Conservation (phyloP, 2,797 vertebrate genomes). For the Poecilia picta region DNA sequence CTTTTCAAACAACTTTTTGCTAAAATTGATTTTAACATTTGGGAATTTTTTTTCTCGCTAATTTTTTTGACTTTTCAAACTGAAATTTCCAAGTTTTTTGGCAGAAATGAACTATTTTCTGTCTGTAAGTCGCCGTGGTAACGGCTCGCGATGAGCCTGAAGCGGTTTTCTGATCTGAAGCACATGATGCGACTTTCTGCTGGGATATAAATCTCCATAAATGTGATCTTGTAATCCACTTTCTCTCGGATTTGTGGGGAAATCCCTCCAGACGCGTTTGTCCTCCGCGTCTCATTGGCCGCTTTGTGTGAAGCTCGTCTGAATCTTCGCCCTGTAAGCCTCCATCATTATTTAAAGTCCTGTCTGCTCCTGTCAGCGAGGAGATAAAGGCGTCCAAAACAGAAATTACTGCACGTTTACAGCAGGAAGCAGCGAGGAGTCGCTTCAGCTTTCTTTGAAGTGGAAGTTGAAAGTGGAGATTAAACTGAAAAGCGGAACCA, state of each 20-base stretch:
- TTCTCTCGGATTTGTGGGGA: slow-evolving; percentile 48
- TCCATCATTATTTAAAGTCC: slow-evolving; percentile 31
- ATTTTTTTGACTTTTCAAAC: too few relatives aligned
- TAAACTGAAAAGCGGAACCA: not conserved
- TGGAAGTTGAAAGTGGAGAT: not conserved
- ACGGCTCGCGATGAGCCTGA: not conserved
- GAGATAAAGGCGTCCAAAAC: not conserved
- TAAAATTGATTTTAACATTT: too few relatives aligned
- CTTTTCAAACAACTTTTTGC: too few relatives aligned
- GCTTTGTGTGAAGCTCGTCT: slow-evolving; percentile 54
- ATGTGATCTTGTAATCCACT: not conserved
- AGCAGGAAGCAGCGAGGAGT: not conserved
- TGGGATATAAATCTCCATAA: slow-evolving; percentile 3
- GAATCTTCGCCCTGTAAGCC: slow-evolving; percentile 6
- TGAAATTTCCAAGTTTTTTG: too few relatives aligned
- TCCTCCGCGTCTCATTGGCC: slow-evolving; percentile 41
- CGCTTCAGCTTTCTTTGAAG: not conserved
- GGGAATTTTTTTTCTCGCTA: too few relatives aligned
- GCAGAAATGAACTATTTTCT: too few relatives aligned
- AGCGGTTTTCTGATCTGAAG: not conserved
- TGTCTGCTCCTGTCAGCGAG: not conserved
- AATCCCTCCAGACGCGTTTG: slow-evolving; percentile 52
- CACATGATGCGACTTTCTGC: not conserved
- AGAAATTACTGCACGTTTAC: not conserved
- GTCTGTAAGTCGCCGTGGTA: too few relatives aligned